Conservation (phyloP, 2,113 vertebrate species). For the Callipepla squamata region DNA sequence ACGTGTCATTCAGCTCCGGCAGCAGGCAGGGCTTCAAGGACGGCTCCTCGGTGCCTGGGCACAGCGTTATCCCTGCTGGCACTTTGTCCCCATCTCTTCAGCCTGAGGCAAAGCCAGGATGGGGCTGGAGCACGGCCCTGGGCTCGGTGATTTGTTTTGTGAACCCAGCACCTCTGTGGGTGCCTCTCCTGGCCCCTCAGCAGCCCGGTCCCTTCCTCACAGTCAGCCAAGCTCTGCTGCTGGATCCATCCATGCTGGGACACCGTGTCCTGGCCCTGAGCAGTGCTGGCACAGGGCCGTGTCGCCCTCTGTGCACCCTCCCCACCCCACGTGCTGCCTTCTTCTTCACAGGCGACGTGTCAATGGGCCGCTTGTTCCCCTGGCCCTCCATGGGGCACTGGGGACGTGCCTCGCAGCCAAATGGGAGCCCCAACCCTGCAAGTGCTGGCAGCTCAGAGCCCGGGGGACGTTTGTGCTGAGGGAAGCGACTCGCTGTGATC, state of each 20-base stretch:
- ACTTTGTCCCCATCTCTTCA: background rate
- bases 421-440: background rate
- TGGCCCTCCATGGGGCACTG: background rate
- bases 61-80: accelerated
- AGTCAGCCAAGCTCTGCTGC: background rate
- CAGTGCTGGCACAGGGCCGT: no score
- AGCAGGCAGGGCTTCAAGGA: background rate
- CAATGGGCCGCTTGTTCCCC: background rate
- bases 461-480: background rate
- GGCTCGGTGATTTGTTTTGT: background rate
- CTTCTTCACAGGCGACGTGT: background rate
- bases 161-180: background rate
- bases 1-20: background rate
- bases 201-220: background rate
- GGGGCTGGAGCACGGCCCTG: slow-evolving; percentile 3
- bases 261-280: no score
- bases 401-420: background rate
- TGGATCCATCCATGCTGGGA: no score
- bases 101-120: background rate
- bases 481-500: background rate
- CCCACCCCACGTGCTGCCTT: no score
- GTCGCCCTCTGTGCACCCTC: no score
- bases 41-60: background rate
- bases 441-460: background rate
- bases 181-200: background rate